Evolutionary conservation across 1,140 invertebrate genomes (phyloP).

Genomic region (Aplysia californica): DNA sequence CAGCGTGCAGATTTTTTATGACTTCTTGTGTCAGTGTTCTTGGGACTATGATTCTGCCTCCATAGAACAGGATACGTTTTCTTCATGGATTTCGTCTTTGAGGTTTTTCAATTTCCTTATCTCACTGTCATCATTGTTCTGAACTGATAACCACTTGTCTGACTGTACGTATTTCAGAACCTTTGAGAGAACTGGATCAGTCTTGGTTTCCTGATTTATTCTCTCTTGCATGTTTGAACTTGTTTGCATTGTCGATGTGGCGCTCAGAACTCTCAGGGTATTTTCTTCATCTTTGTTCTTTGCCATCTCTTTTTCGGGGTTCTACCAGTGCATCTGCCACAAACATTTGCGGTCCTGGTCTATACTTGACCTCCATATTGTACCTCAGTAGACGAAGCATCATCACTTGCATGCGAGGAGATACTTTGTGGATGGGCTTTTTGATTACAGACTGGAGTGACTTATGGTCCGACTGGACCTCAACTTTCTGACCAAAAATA

Average conservation of each 20-base stretch:
- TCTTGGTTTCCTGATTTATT: neutral
- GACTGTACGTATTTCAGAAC: neutral
- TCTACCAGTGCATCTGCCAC: constrained; percentile 31
- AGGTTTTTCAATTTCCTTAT: neutral
- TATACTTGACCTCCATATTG: constrained; percentile 35
- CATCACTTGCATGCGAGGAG: constrained; percentile 50
- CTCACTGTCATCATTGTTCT: neutral
- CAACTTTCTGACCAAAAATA: constrained; percentile 60
- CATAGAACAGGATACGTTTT: too few species aligned
- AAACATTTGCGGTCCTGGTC: constrained; percentile 31
- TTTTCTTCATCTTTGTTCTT: neutral
- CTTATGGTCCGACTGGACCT: constrained; percentile 60
- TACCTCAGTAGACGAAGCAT: constrained; percentile 43
- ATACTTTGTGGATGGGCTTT: constrained; percentile 37
- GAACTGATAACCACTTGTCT: neutral
- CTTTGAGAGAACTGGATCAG: neutral
- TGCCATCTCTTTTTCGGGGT: constrained; percentile 11
- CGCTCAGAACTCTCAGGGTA: neutral
- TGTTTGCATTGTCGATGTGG: neutral
- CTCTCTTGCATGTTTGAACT: neutral
- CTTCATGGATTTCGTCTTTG: neutral
- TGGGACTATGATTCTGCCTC: too few species aligned
- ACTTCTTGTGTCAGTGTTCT: too few species aligned
- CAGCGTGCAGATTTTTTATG: too few species aligned
- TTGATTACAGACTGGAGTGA: constrained; percentile 49